Base-by-base conservation (phyloP, 2,797 vertebrate species). In the Orestias chungarensis region DNA sequence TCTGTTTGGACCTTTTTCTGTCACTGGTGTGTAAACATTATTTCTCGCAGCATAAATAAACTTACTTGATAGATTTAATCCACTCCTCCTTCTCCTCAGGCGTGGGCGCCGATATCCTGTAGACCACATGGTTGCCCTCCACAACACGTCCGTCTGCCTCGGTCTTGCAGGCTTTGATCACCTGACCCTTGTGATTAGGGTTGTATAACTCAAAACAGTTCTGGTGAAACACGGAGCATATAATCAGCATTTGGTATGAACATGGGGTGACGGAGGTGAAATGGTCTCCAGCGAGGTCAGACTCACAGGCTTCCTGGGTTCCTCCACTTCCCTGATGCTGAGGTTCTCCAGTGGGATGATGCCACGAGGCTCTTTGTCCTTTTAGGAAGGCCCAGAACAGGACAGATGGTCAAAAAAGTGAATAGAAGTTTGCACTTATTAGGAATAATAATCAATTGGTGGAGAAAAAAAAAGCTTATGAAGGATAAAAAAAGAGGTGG, bases 1-100 rank as follows among this genome's bases (percentile, higher is more conserved):
- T n/a, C n/a, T n/a, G n/a, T n/a, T n/a, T n/a, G n/a, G n/a, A n/a
- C n/a, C n/a, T n/a, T n/a, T n/a, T n/a, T n/a, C n/a, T n/a, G n/a
- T n/a, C n/a, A 40, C n/a, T 42, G 23, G 18, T 31, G 7, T 52
- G 43, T 64, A 65, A 31, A 11, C 0, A n/a, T n/a, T n/a, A n/a
- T n/a, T n/a, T n/a, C n/a, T n/a, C n/a, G n/a, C n/a, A n/a, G n/a
- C 11, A 42, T 12, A 20, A 42, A 15, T 9, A 47, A 33, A 83
- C 96, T 95, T 94, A 99, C 98, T 96, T 97, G 87, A 99, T 99
- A 64, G 97, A 99, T 87, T 99, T 99, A 87, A 98, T 99, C 97
- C 98, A 99, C 86, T 99, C 97, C 31, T 98, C 98, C 83, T 98
- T 98, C 88, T 99, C 98, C 81, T 99, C 97, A 0, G 96, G 96